Conservation (phyloP, 2,888 invertebrate species). For the Polymixis flavicincta region DNA sequence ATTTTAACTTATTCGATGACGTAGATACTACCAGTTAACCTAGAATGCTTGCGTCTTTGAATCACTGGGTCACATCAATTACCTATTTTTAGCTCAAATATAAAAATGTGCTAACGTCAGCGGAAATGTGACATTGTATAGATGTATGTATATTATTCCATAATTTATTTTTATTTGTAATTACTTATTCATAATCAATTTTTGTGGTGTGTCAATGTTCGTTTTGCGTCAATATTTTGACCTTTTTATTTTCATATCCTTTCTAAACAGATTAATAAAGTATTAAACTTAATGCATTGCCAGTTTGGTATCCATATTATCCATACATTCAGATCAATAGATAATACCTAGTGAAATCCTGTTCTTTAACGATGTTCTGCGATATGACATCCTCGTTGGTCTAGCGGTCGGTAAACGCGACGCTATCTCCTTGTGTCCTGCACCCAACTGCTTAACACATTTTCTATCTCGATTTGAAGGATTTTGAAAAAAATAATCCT, state of each 20-base stretch:
- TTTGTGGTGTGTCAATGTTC: neutral
- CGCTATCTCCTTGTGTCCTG: neutral
- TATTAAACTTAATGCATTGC: neutral
- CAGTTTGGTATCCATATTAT: neutral
- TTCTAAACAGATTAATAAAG: neutral
- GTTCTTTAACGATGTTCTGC: neutral
- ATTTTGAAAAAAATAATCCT: no score
- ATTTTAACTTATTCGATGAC: neutral
- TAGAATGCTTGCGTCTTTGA: neutral
- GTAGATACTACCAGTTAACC: neutral
- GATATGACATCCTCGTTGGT: neutral
- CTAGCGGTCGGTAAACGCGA: neutral
- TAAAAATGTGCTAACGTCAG: neutral
- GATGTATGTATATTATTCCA: neutral
- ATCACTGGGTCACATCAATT: neutral
- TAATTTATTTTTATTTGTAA: neutral
- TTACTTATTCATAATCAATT: neutral
- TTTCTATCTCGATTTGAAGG: no score
- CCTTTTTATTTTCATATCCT: slow-evolving; percentile 5
- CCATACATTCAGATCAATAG: neutral
- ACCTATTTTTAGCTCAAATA: neutral
- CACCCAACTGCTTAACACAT: neutral
- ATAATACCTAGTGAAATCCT: neutral
- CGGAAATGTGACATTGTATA: slow-evolving; percentile 15
- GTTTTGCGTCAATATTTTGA: neutral